Evolutionary conservation across 2,797 vertebrate genomes (phyloP), one percentile per base, ranked within the genome.

Genomic region (Phylloscopus collybita): DNA sequence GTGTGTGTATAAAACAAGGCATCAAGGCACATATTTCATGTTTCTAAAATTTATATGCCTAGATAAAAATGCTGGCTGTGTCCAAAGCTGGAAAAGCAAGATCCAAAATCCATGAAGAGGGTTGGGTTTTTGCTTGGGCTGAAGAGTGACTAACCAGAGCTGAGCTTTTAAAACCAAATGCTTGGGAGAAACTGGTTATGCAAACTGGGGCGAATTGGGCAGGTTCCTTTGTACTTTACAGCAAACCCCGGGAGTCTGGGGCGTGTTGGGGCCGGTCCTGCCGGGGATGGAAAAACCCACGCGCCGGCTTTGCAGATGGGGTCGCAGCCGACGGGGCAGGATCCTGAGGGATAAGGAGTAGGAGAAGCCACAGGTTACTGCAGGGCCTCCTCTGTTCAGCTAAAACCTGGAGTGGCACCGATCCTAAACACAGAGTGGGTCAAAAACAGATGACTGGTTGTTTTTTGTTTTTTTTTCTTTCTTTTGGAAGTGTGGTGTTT

Each of bases 121-220:
- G 92, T 6, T 96, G 94, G 92, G 91, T 91, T 95, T 85, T 85
- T 82, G 56, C 86, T 95, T 71, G 75, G 87, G 89, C 87, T 87
- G 71, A 91, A 23, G 20, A 9, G 75, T 94, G 92, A 96, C 91
- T 95, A 94, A 96, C 49, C 13, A 53, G 91, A 91, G 88, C 56
- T 23, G 82, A 90, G 92, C 92, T 95, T 92, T 89, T 95, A 60
- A 92, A 94, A 85, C 79, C 89, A 92, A 92, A 86, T 79, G 87
- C 88, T 92, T 51, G 76, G 94, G 92, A 88, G 92, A 88, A 95
- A 96, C 96, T 94, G 93, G 96, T 97, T 97, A 94, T 97, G 96
- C 96, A 97, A 96, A 97, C 90, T 5, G 76, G 85, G 88, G 76
- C 38, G 0, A 95, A 95, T 49, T 83, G 95, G 92, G 92, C 90